Evolutionary conservation across 2,113 vertebrate genomes (phyloP).

Genomic region (Glareola pratincola): DNA sequence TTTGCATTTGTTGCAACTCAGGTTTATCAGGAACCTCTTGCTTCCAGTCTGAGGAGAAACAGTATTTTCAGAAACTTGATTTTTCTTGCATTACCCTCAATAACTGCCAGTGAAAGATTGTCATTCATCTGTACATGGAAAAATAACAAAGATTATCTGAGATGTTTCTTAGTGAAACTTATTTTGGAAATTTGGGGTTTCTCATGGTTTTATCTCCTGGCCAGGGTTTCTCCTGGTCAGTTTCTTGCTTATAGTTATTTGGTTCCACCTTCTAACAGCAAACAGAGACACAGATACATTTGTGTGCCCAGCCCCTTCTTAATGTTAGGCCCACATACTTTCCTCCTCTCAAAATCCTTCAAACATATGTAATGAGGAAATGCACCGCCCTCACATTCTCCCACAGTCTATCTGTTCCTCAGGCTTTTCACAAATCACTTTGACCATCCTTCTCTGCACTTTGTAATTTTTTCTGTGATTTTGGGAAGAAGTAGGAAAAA

Average conservation of each 20-base stretch:
- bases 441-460: neutral
- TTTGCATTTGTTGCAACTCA: neutral
- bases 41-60: neutral
- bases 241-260: neutral
- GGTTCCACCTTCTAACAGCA: neutral
- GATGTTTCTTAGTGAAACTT: neutral
- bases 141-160: neutral
- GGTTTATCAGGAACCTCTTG: neutral
- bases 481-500: neutral
- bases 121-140: neutral
- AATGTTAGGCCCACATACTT: neutral
- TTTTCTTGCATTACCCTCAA: neutral
- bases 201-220: neutral
- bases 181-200: neutral
- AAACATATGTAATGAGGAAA: fast-evolving
- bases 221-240: neutral
- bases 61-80: neutral
- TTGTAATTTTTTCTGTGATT: neutral
- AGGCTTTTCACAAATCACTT: neutral
- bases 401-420: neutral
- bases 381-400: neutral
- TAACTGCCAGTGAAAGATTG: neutral
- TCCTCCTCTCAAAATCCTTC: neutral
- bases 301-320: fast-evolving
- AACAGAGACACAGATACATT: neutral